Base-by-base conservation (phyloP, 1,140 invertebrate genomes). In the Drosophila melanica region DNA sequence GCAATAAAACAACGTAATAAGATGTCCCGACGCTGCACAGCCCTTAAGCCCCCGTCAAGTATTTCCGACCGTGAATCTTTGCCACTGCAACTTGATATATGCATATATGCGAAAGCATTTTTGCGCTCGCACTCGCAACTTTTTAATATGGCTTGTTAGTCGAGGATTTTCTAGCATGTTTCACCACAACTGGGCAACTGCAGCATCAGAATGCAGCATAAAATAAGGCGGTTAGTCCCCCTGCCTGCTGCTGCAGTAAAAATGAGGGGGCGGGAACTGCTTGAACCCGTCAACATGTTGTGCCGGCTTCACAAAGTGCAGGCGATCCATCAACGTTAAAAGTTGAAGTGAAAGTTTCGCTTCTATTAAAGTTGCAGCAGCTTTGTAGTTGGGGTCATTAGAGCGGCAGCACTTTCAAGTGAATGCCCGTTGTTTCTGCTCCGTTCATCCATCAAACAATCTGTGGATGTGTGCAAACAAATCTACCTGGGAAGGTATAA, bases 1-100 rank as follows among this genome's bases (percentile, higher is more conserved):
- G 55, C 84, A 79, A 87, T 87, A 87, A 87, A 87, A 84, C 85
- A 89, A 80, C 79, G 84, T 89, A 87, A 87, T 87, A 87, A 87
- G 84, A 80, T 87, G 82, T 82, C 67, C 64, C 68, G 33, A 42
- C 18, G 14, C 41, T 45, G n/a, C 47, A 23, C 11, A 7, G 3
- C 30, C 6, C 14, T 11, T 7, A 5, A 35, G 30, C 0, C 18
- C 11, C 37, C 1, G 7, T 9, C 39, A 62, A 42, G 23, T 16
- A 12, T n/a, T n/a, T n/a, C 18, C 23, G 16, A 10, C 50, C 27
- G 39, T 14, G 62, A 81, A 74, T 74, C 79, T 78, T 74, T 69
- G 58, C 71, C 67, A 77, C 48, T 71, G 69, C 81, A 60, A 53
- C 74, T 75, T 77, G 66, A 80, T 77, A 77, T 77, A 77, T 74